Evolutionary conservation across 53 echinoderm and acorn worm genomes (phyloP).

Genomic region (Echinarachnius parma): DNA sequence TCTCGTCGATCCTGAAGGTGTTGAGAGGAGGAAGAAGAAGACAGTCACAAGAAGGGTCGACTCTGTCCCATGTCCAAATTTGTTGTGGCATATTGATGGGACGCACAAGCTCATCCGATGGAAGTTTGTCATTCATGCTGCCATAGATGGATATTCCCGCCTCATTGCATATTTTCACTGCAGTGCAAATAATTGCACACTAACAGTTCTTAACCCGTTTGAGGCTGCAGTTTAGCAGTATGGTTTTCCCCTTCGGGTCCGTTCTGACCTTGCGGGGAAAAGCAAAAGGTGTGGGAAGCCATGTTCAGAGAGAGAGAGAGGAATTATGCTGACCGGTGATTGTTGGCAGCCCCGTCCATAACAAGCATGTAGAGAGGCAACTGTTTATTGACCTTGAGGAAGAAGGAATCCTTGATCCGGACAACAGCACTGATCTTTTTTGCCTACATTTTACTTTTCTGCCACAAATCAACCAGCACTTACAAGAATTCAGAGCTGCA

Average conservation of each 20-base stretch:
- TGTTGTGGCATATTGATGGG: conserved; percentile 59
- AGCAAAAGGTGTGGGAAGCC: conserved; percentile 38
- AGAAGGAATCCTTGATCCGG: conserved; percentile 23
- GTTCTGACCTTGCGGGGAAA: conserved; percentile 48
- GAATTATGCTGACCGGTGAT: conserved; percentile 14
- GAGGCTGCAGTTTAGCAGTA: conserved; percentile 35
- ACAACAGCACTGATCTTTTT: conserved; percentile 27
- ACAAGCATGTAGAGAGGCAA: conserved; percentile 36
- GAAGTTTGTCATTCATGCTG: conserved; percentile 61
- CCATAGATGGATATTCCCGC: conserved; percentile 53
- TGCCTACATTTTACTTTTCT: conserved; percentile 26
- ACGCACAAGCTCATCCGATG: conserved; percentile 58
- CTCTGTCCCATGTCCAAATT: conserved; percentile 37
- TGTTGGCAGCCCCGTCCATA: conserved; percentile 48
- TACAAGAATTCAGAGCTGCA: conserved; percentile 27
- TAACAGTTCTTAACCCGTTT: conserved; percentile 34
- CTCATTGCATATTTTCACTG: conserved; percentile 39
- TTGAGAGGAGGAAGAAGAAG: conserved; percentile 26
- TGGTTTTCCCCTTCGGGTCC: conserved; percentile 36
- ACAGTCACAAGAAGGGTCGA: conserved; percentile 39
- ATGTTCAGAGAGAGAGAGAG: conserved; percentile 40
- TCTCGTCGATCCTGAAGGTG: conserved; percentile 36
- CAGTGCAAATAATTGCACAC: conserved; percentile 39
- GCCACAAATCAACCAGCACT: conserved; percentile 10
- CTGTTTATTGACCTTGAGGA: conserved; percentile 22